phyloP scores from a whole-genome alignment of 2,113 vertebrate genomes.

The Trogon melanurus region DNA sequence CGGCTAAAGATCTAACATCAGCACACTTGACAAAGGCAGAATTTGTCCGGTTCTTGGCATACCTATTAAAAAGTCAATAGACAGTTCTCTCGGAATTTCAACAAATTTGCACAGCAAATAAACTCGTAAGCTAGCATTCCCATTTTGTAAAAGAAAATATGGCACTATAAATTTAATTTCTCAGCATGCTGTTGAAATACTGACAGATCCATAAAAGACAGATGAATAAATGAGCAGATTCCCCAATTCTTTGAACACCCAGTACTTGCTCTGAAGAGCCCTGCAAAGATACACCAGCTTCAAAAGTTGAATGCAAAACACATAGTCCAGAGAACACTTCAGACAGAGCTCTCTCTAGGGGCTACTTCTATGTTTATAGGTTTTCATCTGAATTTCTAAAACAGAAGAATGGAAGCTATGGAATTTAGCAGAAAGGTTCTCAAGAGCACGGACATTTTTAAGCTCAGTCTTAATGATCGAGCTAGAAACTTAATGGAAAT shows the following conservation, averaged over 20 bases:
- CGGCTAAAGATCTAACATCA: neutral
- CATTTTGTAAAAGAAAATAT: neutral
- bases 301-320: neutral
- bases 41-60: neutral
- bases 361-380: neutral
- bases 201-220: neutral
- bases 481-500: neutral
- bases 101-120: neutral
- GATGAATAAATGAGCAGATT: neutral
- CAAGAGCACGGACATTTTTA: neutral
- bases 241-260: neutral
- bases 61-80: neutral
- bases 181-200: neutral
- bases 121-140: neutral
- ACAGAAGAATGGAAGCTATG: neutral
- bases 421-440: neutral
- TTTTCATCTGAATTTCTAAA: constrained; percentile 28
- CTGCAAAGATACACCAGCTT: neutral
- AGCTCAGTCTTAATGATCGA: neutral
- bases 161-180: neutral
- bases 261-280: neutral
- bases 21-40: neutral
- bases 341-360: neutral
- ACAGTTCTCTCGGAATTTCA: neutral
- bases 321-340: neutral